Conservation (phyloP, 2,113 vertebrate species). For the Odocoileus virginianus region DNA sequence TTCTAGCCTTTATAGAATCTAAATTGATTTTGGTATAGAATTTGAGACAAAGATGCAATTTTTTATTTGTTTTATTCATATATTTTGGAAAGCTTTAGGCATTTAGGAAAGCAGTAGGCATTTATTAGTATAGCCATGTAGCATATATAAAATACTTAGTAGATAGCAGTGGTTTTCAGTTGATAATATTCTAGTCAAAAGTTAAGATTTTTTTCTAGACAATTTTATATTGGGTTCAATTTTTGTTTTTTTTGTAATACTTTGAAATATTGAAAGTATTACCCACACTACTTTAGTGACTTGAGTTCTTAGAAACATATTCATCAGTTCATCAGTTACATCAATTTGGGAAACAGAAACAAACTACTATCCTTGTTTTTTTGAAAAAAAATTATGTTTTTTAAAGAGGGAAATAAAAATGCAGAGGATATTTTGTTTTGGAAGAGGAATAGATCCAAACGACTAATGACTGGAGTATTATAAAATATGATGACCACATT, state of each 20-base stretch:
- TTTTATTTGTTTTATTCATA: background rate
- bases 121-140: background rate
- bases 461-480: background rate
- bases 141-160: background rate
- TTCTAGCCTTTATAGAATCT: background rate
- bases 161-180: background rate
- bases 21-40: background rate
- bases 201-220: background rate
- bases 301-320: background rate
- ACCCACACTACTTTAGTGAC: background rate
- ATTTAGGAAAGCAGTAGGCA: background rate
- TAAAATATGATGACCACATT: background rate
- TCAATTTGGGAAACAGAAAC: background rate
- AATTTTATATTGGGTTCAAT: background rate
- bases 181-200: background rate
- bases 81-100: background rate
- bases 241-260: background rate
- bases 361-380: background rate
- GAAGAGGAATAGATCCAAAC: background rate
- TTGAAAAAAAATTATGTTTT: background rate
- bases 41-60: background rate
- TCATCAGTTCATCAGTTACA: background rate
- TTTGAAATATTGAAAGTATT: background rate
- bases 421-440: background rate
- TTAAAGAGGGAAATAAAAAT: background rate